Base-by-base conservation (phyloP, 2,888 invertebrate genomes). In the Sesia bembeciformis region DNA sequence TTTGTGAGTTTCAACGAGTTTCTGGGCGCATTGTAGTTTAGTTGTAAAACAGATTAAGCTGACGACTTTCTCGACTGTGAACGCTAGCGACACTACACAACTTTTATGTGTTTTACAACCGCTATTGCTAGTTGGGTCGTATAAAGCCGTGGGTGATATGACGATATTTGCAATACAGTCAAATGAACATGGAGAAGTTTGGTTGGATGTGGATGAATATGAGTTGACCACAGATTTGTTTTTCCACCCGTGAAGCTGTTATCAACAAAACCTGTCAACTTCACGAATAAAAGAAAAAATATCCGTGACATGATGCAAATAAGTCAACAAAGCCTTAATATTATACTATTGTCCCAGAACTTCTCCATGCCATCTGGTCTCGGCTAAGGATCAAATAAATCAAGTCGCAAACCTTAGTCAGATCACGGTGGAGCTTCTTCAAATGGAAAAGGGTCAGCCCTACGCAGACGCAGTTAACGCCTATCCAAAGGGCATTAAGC, bases 401-500 rank as follows among this genome's bases (percentile, higher is more conserved):
- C 57, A 53, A 60, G 57, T 57, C 59, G 78, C 83, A 60, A 74
- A 90, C 90, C 90, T 95, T 95, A 57, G 95, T 95, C 57, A 95
- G 91, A 77, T 95, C 95, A 61, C 94, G 90, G 82, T 96, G 95
- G 61, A 97, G 92, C 76, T 94, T 94, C 76, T 93, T 91, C 67
- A 97, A 92, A 81, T 96, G 96, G 84, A 95, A 94, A 60, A 95
- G 91, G 55, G 97, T 96, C 60, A 97, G 90, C 53, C 93, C 91
- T 53, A 97, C 94, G 83, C 97, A 97, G 67, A 96, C 94, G 58
- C 96, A 91, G 82, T 97, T 95, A 69, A 97, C 95, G 62, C 94
- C 92, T 67, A 97, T 96, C 97, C 97, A 97, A 49, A 97, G 91
- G 54, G 96, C 94, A 84, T 97, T 97, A 64, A 97, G 93, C 58